Evolutionary conservation across 30 jellyfish, hydroid and myxozoan genomes (phyloP), one percentile per base, ranked within the genome.

Genomic region (Nemopilema nomurai): DNA sequence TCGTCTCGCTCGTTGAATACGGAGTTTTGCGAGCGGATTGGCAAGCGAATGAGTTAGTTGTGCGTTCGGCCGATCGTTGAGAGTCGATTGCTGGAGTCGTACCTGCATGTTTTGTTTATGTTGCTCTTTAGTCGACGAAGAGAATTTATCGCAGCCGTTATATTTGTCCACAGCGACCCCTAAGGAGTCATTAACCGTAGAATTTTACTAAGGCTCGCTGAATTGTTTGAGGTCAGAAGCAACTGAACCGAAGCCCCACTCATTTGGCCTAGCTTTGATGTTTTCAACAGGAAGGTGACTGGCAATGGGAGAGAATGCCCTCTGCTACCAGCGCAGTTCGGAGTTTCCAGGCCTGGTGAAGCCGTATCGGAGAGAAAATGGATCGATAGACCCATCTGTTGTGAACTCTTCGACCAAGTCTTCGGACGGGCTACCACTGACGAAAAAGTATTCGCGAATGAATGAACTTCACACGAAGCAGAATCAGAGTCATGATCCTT

Each of bases 271-370:
- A 71, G 82, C 71, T 53, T 83, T 77, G 87, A 83, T 83, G 91
- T 71, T 71, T 27, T 82, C 91, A 71, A 71, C 76, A 32, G 81
- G 76, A 81, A 83, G 84, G 79, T 83, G 86, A 83, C 91, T 79
- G 86, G 91, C 91, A 53, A 83, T 83, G 91, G 91, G 91, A 62
- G 91, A 83, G 84, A 69, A 74, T 68, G 86, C 89, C 90, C 90
- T 70, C 87, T 69, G 52, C 49, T 67, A 76, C 50, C 89, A 84
- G 67, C 69, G 70, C 49, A 81, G 67, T 20, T 20, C 50, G 21
- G 28, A 31, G 50, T 89, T 80, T 52, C 97, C 97, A 80, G 91
- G 97, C 79, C 71, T 89, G 74, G 97, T 89, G 21, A 80, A 69
- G 69, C 97, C 97, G 1, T 89, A 89, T 64, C 80, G 24, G 24